Evolutionary conservation across 2,113 vertebrate species (phyloP), one percentile per base, ranked within the genome.

Genomic region (Alectura lathami): DNA sequence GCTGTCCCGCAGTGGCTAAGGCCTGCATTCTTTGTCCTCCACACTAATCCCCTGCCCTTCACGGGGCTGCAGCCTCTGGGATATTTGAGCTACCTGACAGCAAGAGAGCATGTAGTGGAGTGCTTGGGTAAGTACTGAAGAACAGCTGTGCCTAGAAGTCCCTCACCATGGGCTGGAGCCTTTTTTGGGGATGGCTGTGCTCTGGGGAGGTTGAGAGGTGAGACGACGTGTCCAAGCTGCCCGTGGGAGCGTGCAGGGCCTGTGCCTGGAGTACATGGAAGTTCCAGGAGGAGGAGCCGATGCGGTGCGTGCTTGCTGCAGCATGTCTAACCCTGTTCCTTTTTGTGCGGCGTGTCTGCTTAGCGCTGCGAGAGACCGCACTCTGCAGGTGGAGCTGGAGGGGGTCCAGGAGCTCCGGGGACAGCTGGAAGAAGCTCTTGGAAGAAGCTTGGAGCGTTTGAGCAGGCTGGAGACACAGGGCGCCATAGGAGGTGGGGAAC

Each of bases 401-500:
- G 98, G 98, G 3, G 98, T 98, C 96, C 99, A 98, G 94, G 97
- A 98, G 7, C 98, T 99, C 30, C 98, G 98, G 8, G 94, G 93
- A 54, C 99, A 98, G 91, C 98, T 99, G 75, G 99, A 99, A 97
- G 98, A 99, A 95, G 97, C 99, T 89, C 98, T 99, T 45, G 95
- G 96, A 96, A 98, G 98, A 98, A 98, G 97, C 83, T 84, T 97
- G 94, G 98, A 98, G 93, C 97, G 96, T 78, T 91, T 98, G 76
- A 97, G 91, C 97, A 97, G 98, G 92, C 98, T 98, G 66, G 98
- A 98, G 96, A 96, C 97, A 30, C 96, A 96, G 96, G 96, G 96
- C 83, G 13, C 97, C 97, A 96, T 96, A 98, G 98, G 98, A 99
- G 99, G 99, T 99, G 99, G 99, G 99, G 98, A 99, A 97, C 98